A percentile compares a stretch with the other conserved stretches of the same genome.
These are phyloP conservation scores for Euclidia mi DNA, from an alignment of 2,888 invertebrate genomes.

Conservation along the genomic window DNA sequence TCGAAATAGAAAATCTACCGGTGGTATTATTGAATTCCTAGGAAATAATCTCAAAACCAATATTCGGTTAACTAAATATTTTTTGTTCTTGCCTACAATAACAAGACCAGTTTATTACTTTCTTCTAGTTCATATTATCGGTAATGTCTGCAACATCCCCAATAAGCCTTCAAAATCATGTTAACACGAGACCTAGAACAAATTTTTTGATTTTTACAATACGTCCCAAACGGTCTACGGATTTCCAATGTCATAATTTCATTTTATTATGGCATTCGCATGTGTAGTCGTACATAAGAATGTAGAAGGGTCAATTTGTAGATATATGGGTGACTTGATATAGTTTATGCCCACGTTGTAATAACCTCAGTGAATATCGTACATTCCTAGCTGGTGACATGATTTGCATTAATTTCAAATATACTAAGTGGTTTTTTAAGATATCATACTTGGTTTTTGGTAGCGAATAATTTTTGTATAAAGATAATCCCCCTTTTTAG, in stretches of 20 bases:
- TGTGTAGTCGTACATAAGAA: slow-evolving; percentile 45
- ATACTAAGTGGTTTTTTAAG: too few species aligned
- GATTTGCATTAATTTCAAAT: too few species aligned
- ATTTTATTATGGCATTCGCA: slow-evolving; percentile 63
- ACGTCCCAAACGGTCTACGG: slow-evolving; percentile 37
- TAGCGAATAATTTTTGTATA: too few species aligned
- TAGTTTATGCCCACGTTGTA: slow-evolving; percentile 20
- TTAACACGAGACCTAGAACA: slow-evolving; percentile 26
- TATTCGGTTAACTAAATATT: not conserved
- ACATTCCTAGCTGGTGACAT: too few species aligned
- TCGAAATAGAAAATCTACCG: not conserved
- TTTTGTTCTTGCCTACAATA: too few species aligned
- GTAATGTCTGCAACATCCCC: slow-evolving; percentile 9
- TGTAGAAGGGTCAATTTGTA: slow-evolving; percentile 33
- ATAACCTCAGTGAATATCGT: slow-evolving; percentile 3
- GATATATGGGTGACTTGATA: not conserved
- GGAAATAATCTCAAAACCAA: slow-evolving; percentile 11
- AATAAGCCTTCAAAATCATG: slow-evolving; percentile 19
- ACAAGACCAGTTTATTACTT: not conserved
- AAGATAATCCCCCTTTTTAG: too few species aligned
- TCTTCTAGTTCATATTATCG: slow-evolving; percentile 14
- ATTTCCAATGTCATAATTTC: slow-evolving; percentile 59
- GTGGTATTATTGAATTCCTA: slow-evolving; percentile 11
- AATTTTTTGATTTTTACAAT: slow-evolving; percentile 46
- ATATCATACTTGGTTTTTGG: too few species aligned